These are phyloP conservation scores for Augiades crinisus DNA, from an alignment of 2,888 invertebrate species.

Conservation along the genomic window DNA sequence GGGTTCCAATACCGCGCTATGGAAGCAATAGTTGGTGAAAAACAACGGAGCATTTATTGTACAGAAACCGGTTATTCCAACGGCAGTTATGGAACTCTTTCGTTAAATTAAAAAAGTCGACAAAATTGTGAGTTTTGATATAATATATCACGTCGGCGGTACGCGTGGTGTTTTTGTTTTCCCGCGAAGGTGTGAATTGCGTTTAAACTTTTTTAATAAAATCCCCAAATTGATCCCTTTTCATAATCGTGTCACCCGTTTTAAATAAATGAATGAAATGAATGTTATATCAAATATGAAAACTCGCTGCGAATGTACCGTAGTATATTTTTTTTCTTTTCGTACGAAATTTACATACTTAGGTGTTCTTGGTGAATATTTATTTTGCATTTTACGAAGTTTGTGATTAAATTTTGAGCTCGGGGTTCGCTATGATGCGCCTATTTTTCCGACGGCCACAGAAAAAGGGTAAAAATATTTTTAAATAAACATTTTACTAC, in stretches of 20 bases:
- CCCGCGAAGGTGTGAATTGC: constrained; percentile 19
- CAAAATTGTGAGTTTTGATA: constrained; percentile 18
- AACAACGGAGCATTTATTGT: constrained; percentile 23
- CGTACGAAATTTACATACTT: no score
- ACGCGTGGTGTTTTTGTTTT: constrained; percentile 15
- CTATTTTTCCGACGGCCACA: no score
- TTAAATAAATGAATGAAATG: constrained; percentile 13
- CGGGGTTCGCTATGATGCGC: no score
- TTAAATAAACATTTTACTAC: no score
- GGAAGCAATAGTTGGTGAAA: constrained; percentile 23
- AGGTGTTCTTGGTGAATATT: no score
- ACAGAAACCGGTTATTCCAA: constrained; percentile 16
- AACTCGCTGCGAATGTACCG: background rate
- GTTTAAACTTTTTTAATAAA: constrained; percentile 25
- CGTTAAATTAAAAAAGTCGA: constrained; percentile 22
- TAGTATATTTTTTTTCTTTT: no score
- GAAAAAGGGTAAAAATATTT: no score
- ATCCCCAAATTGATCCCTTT: constrained; percentile 17
- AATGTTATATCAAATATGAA: background rate
- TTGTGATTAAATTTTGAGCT: no score
- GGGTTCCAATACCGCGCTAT: constrained; percentile 11
- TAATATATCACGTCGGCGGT: constrained; percentile 17
- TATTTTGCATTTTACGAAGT: no score
- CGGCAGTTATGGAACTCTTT: constrained; percentile 16
- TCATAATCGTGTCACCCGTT: constrained; percentile 14